Base-by-base conservation (phyloP, 2,888 invertebrate species). In the Dolichomitus sp. region DNA sequence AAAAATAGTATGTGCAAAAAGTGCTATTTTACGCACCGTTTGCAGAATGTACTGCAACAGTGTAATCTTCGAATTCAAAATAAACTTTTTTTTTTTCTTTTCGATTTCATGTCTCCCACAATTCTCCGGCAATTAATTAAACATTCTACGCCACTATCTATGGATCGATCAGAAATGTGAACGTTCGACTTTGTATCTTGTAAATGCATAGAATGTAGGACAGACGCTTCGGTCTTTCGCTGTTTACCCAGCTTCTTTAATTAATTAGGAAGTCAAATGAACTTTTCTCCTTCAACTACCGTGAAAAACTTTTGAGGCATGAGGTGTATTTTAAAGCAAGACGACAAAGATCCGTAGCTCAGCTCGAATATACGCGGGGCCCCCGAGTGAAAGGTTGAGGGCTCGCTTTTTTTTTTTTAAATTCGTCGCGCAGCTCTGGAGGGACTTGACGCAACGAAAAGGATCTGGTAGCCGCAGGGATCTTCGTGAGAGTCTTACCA, bases 401-500 rank as follows among this genome's bases (percentile, higher is more conserved):
- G n/a, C 23, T 17, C 17, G n/a, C 37, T 52, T 54, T 63, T 54
- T 54, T 74, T 66, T 61, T 61, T 61, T 50, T 33, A 57, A 75
- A 80, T 76, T 81, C 81, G 72, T 68, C 30, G 59, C 70, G 66
- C 57, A 61, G 50, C 72, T 66, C 42, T 12, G 11, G n/a, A 45
- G 65, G 54, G 42, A 54, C 63, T 59, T 48, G 50, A 66, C 52
- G 80, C 27, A 79, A 66, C 65, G 65, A 14, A 65, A 74, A 54
- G 48, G 50, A 69, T 65, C 70, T 57, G 80, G 30, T 57, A 50
- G 61, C 66, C 68, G 68, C 73, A 69, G 42, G 65, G 68, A 48
- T 63, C 69, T 77, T 63, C 81, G 77, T 77, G 81, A 78, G 73
- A 63, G 59, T 73, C 77, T 77, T 81, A 81, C 68, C 77, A 81